Evolutionary conservation across 2,113 vertebrate genomes (phyloP).

Genomic region (Poeciliopsis retropinna): DNA sequence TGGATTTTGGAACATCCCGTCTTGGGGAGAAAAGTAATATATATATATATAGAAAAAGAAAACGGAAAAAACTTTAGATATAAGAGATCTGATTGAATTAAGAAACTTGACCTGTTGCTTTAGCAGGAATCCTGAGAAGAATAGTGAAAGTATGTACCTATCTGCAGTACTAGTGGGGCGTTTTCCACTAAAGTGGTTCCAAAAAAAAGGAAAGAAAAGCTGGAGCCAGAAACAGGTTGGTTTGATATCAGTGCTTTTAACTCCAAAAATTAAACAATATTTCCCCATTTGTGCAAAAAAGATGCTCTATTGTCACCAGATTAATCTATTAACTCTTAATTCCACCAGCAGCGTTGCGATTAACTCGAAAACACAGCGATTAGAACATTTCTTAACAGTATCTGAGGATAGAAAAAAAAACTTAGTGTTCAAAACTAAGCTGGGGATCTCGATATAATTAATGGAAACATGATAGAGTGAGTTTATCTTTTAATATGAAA

Average conservation of each 20-base stretch:
- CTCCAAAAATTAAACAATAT: background rate
- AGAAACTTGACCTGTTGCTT: slow-evolving; percentile 64
- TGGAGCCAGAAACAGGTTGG: too few species aligned
- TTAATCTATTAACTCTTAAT: background rate
- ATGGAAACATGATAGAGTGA: too few species aligned
- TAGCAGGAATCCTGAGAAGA: slow-evolving; percentile 75
- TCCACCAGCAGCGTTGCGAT: background rate
- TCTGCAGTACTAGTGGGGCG: slow-evolving; percentile 21
- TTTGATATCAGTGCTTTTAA: background rate
- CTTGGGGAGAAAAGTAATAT: slow-evolving; percentile 12
- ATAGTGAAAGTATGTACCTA: slow-evolving; percentile 55
- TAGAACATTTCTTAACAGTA: background rate
- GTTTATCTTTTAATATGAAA: background rate
- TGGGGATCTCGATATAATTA: too few species aligned
- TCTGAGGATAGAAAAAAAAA: background rate
- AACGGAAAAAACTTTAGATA: slow-evolving; percentile 51
- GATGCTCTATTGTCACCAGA: background rate
- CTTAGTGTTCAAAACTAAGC: background rate
- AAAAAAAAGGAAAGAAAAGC: background rate
- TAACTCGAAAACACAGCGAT: background rate
- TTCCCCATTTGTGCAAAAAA: background rate
- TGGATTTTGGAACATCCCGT: slow-evolving; percentile 59
- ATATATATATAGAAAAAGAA: slow-evolving; percentile 4
- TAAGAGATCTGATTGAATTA: slow-evolving; percentile 70
- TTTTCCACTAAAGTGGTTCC: background rate